Evolutionary conservation across 2,888 invertebrate genomes (phyloP).

Genomic region (Rotaria magnacalcarata): DNA sequence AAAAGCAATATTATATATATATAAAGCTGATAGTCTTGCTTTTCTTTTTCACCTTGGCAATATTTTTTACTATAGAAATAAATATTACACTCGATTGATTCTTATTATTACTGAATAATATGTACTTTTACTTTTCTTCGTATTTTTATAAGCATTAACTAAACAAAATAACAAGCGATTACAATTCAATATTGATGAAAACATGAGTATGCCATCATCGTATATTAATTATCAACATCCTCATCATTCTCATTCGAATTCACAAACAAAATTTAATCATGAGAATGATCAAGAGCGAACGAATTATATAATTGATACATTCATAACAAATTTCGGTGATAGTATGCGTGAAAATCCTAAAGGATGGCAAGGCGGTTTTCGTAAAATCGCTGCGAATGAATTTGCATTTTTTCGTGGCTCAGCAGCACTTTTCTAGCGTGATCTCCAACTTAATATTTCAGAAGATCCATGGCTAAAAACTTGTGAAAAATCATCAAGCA

Average conservation of each 20-base stretch:
- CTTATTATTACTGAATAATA: no score
- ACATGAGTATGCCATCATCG: neutral
- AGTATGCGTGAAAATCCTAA: neutral
- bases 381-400: neutral
- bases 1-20: neutral
- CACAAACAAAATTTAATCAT: neutral
- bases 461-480: neutral
- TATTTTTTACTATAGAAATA: no score
- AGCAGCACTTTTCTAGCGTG: neutral
- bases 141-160: no score
- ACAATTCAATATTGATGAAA: no score
- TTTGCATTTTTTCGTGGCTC: constrained; percentile 8
- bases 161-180: no score
- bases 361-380: neutral
- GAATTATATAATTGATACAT: neutral
- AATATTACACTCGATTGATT: no score
- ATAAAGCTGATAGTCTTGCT: no score
- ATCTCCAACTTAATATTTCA: neutral
- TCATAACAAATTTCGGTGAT: neutral
- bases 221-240: neutral
- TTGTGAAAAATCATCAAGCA: neutral
- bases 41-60: no score
- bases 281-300: neutral
- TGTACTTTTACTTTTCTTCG: no score
- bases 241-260: neutral